A percentile compares a stretch with the other conserved stretches of the same genome.
These are phyloP conservation scores for Ips typographus DNA, from an alignment of 1,140 invertebrate species.

Conservation along the genomic window DNA sequence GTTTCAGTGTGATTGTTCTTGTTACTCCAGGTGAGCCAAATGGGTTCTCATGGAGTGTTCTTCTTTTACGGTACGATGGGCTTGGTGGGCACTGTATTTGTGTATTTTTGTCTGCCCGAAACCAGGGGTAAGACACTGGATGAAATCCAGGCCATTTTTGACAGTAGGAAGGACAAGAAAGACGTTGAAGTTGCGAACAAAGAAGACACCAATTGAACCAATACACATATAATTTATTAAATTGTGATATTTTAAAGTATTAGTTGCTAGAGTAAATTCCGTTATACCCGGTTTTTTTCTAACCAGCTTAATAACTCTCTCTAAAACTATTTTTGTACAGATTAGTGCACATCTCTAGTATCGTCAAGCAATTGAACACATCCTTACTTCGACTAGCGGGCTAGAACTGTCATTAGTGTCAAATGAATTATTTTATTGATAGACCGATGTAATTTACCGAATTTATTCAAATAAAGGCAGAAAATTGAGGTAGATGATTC, in stretches of 20 bases:
- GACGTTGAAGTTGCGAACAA: background rate
- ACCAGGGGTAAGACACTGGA: constrained; percentile 75
- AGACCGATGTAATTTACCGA: too few species aligned
- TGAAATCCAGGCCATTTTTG: constrained; percentile 68
- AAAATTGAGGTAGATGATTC: too few species aligned
- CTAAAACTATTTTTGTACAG: background rate
- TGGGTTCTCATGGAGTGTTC: constrained; percentile 68
- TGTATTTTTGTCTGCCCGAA: constrained; percentile 72
- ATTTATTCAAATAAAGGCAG: too few species aligned
- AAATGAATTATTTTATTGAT: too few species aligned
- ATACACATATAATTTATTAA: background rate
- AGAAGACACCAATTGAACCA: background rate
- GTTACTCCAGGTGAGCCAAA: constrained; percentile 52
- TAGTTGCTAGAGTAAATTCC: background rate
- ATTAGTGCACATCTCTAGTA: background rate
- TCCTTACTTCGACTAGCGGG: too few species aligned
- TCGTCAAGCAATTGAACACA: too few species aligned
- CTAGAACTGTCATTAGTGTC: too few species aligned
- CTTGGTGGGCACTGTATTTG: constrained; percentile 67
- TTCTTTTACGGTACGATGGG: constrained; percentile 70
- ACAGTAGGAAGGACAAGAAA: constrained; percentile 16
- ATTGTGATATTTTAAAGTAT: background rate
- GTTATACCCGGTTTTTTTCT: background rate
- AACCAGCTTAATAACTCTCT: background rate
- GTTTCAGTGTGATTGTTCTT: constrained; percentile 73